Base-by-base conservation (phyloP, 2,113 vertebrate genomes). In the Boulengeromyrus knoepffleri region DNA sequence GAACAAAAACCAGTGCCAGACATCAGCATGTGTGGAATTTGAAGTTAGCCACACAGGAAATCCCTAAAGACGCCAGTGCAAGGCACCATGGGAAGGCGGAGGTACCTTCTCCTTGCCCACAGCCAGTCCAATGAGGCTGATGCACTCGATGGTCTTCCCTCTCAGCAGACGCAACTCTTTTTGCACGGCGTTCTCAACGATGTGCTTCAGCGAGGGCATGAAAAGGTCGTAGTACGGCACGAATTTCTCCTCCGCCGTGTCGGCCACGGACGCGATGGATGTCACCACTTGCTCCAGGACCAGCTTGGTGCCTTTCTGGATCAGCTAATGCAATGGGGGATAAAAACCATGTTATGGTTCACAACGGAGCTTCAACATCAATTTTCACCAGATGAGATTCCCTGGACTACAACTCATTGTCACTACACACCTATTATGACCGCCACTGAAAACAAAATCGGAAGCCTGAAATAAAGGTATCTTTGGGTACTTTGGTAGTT, bases 201-300 rank as follows among this genome's bases (percentile, higher is more conserved):
- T 99, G 94, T 99, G 98, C 92, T 98, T 99, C 52, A 99, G 96
- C 9, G 98, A 99, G 1, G 99, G 97, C 98, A 99, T 99, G 95
- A 99, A 99, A 90, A 98, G 95, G 91, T 99, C 98, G 89, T 99
- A 99, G 91, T 99, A 99, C 6, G 98, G 99, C 93, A 99, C 99
- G 92, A 99, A 99, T 91, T 98, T 99, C 93, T 99, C 98, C 94
- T 99, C 98, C 4, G 98, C 98, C 0, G 99, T 99, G 95, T 99
- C 99, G 1, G 99, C 99, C 93, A 99, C 99, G 0, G 99, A 99
- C 0, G 99, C 99, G 88, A 99, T 99, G 91, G 99, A 99, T 0
- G 99, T 99, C 95, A 99, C 99, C 92, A 99, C 98, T 96, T 99
- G 99, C 94, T 99, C 99, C 96, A 99, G 95, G 88, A 99, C 99